Conservation (phyloP, 2,797 vertebrate genomes). For the Hapalemur alaotrensis region DNA sequence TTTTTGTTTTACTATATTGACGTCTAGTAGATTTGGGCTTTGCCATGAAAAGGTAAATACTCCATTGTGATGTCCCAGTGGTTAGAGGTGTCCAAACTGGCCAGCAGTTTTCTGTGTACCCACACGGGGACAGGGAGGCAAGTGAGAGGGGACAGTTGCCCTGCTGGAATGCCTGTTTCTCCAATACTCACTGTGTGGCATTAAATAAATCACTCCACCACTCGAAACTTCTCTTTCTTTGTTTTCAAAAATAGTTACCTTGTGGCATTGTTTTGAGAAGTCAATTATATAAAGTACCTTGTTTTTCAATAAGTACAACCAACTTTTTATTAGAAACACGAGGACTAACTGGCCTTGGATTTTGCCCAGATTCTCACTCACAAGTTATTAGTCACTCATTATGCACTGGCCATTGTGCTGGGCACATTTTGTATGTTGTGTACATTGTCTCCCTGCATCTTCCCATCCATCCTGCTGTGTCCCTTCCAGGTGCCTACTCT, state of each 20-base stretch:
- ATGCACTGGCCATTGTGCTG: rapidly evolving
- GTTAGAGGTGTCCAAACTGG: not conserved
- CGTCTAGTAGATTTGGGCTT: not conserved
- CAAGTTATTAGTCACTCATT: not conserved
- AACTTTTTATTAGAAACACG: not conserved
- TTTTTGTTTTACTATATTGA: not conserved
- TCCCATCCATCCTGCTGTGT: rapidly evolving
- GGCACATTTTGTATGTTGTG: rapidly evolving
- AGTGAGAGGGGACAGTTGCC: not conserved
- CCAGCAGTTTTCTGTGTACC: not conserved
- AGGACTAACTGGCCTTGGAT: not conserved
- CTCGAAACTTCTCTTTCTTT: not conserved
- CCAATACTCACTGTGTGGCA: not conserved
- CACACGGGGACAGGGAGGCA: rapidly evolving
- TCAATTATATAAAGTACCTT: not conserved
- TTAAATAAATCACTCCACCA: not conserved
- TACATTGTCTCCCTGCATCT: not conserved
- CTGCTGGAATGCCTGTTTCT: not conserved
- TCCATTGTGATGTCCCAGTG: not conserved
- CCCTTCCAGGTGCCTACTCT: not conserved
- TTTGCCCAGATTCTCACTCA: not conserved
- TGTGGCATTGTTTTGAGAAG: not conserved
- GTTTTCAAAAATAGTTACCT: not conserved
- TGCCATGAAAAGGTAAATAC: not conserved
- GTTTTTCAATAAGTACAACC: not conserved